Conservation (phyloP, 1,140 invertebrate species). For the Platorchestia sp. region DNA sequence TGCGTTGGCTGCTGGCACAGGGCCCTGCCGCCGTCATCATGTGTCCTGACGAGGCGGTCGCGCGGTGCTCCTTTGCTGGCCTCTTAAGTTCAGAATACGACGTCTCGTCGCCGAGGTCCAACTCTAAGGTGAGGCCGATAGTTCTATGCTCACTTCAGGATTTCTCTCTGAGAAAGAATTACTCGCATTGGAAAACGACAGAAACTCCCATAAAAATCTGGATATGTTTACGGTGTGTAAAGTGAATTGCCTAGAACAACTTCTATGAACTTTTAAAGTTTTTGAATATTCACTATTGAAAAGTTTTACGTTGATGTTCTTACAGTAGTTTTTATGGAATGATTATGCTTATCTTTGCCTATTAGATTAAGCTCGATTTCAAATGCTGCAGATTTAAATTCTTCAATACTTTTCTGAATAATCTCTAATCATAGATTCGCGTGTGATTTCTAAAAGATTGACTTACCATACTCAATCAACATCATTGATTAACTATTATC, state of each 20-base stretch:
- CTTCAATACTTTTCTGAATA: not conserved
- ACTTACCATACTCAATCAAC: not conserved
- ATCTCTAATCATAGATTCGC: not conserved
- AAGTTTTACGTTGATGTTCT: no score
- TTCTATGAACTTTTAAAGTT: not conserved
- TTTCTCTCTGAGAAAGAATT: not conserved
- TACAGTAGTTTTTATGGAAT: not conserved
- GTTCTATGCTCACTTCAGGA: not conserved
- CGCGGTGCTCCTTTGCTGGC: constrained; percentile 64
- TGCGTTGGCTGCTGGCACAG: constrained; percentile 57
- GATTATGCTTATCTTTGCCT: not conserved
- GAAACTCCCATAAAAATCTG: not conserved
- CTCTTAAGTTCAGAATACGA: constrained; percentile 18
- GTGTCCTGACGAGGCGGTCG: constrained; percentile 61
- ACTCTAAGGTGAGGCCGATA: not conserved
- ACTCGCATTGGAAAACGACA: not conserved
- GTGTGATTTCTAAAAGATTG: not conserved
- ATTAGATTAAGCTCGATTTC: no score
- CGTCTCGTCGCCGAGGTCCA: not conserved
- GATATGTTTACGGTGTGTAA: not conserved
- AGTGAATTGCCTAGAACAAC: not conserved
- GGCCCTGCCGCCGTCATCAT: constrained; percentile 64
- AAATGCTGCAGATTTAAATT: not conserved
- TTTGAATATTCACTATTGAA: no score
- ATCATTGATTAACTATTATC: not conserved